Conservation (phyloP, 1,140 invertebrate species). For the Ceratosolen fusciceps region DNA sequence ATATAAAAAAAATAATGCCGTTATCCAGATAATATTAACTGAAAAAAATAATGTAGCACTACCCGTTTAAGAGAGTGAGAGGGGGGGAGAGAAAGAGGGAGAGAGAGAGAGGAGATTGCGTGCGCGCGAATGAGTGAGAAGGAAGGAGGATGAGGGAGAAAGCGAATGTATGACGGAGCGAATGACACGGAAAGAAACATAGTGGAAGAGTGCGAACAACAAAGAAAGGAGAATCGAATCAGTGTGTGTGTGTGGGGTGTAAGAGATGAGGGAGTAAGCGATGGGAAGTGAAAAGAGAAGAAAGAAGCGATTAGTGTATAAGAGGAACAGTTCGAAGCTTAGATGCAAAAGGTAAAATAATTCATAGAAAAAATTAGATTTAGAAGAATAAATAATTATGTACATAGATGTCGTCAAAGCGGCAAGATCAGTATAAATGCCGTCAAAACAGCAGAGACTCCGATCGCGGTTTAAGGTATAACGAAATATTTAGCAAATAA, state of each 20-base stretch:
- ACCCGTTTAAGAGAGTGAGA: neutral
- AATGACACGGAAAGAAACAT: too few relatives aligned
- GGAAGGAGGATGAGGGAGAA: too few relatives aligned
- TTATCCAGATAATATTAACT: neutral
- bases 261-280: neutral
- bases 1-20: neutral
- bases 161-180: too few relatives aligned
- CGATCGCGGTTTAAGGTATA: constrained; percentile 63
- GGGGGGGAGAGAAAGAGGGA: neutral
- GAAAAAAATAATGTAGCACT: neutral
- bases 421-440: constrained; percentile 56
- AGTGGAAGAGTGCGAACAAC: too few relatives aligned
- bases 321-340: too few relatives aligned
- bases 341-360: neutral
- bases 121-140: too few relatives aligned
- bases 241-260: too few relatives aligned
- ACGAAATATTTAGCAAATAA: neutral
- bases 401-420: constrained; percentile 22
- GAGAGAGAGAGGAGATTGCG: neutral
- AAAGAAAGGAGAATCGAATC: too few relatives aligned
- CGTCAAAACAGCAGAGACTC: constrained; percentile 57
- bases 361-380: neutral
- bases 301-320: neutral
- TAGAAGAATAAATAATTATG: neutral
- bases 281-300: neutral